Evolutionary conservation across 2,797 vertebrate species (phyloP).

Genomic region (Diglossa cyanea): DNA sequence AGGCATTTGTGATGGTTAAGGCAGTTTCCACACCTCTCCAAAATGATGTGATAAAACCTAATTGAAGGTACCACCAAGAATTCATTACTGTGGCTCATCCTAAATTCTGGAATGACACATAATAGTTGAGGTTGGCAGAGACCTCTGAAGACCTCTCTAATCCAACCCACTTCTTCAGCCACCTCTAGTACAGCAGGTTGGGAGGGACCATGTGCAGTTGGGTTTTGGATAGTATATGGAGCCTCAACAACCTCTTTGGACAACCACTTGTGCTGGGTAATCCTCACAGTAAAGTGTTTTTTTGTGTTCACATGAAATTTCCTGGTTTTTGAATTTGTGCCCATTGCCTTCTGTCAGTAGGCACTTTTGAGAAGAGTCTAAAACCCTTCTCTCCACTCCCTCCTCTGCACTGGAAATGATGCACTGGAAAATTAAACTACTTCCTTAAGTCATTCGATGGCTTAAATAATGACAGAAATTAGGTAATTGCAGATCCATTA

Average conservation of each 20-base stretch:
- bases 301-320: neutral
- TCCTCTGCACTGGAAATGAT: neutral
- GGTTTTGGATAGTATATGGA: neutral
- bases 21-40: neutral
- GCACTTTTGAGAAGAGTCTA: neutral
- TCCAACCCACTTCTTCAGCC: neutral
- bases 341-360: neutral
- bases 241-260: neutral
- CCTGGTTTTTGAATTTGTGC: neutral
- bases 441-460: neutral
- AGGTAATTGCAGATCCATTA: neutral
- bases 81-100: neutral
- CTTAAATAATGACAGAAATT: neutral
- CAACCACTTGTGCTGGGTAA: neutral
- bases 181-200: neutral
- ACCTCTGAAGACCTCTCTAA: neutral
- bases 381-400: neutral
- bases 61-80: neutral
- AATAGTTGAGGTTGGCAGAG: neutral
- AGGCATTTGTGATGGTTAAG: neutral
- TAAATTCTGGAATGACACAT: neutral
- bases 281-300: neutral
- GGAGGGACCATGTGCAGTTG: rapidly evolving
- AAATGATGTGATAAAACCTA: neutral
- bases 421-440: neutral